Evolutionary conservation across 2,113 vertebrate genomes (phyloP).

Genomic region (Loxodonta africana): DNA sequence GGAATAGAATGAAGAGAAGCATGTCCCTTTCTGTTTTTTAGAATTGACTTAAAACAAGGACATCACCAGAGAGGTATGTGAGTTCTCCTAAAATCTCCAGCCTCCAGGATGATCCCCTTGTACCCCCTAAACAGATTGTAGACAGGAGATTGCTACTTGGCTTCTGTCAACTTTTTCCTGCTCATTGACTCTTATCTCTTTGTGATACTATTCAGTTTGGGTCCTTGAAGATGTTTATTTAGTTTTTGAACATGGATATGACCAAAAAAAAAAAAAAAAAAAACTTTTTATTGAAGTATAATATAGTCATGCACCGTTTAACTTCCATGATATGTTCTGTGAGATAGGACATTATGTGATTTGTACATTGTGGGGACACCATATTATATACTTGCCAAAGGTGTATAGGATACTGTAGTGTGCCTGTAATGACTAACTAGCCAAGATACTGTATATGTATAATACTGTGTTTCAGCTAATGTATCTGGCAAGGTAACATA

Average conservation of each 20-base stretch:
- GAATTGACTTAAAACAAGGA: slow-evolving; percentile 16
- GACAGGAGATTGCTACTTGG: not conserved
- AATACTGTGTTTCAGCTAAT: no score
- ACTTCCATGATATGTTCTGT: no score
- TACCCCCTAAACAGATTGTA: not conserved
- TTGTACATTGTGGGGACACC: no score
- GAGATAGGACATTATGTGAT: no score
- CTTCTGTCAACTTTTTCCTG: not conserved
- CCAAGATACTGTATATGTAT: no score
- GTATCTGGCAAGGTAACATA: no score
- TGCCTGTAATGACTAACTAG: no score
- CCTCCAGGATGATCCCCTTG: not conserved
- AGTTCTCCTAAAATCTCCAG: not conserved
- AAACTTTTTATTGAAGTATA: no score
- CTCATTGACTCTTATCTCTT: not conserved
- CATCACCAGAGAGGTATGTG: not conserved
- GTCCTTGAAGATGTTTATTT: not conserved
- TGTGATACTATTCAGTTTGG: not conserved
- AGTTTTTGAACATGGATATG: not conserved
- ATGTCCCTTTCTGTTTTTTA: not conserved
- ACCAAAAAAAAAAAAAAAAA: no score
- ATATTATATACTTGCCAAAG: no score
- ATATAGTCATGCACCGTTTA: no score
- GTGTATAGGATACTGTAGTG: no score
- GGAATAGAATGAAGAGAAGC: not conserved